Base-by-base conservation (phyloP, 1,140 invertebrate genomes). In the Drosophila baimaii region DNA sequence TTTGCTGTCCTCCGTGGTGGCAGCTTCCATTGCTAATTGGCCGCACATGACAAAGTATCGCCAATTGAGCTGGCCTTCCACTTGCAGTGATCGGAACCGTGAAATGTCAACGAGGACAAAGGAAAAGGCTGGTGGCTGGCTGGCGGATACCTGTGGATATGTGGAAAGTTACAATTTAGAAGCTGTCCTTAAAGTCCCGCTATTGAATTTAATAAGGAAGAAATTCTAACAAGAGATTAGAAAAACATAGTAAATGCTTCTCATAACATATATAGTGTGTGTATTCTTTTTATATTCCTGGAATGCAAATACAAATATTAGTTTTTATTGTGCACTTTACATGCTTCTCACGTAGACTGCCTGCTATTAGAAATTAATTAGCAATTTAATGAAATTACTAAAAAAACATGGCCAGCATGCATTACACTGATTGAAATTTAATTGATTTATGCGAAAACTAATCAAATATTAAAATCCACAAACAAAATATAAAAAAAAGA, bases 21-120 rank as follows among this genome's bases (percentile, higher is more conserved):
- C 33, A 47, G 72, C 58, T 80, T 65, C 70, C 66, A 73, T 62
- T 77, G 77, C 83, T 88, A 88, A 88, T 88, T 88, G 83, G 79
- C 71, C 71, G 77, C 83, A 88, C 79, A 82, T 86, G 83, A 79
- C 84, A 88, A 83, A 89, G 84, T 89, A 78, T 79, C 63, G 54
- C 58, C 73, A 61, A 79, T 62, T 41, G 75, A 69, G 63, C 21
- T 46, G 43, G 33, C 17, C 25, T 25, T 9, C n/a, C 62, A 41
- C 44, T 65, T 33, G 58, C 43, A 47, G 37, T 33, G 51, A 77
- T 43, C 52, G 52, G n/a, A 46, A 46, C 44, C 62, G 21, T 41
- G 25, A 66, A 56, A 44, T 43, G 59, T 70, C 55, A 72, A 56
- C 47, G 51, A 15, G n/a, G 44, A 39, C 51, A 71, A 63, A 65